Evolutionary conservation across 2,888 invertebrate genomes (phyloP).

Genomic region (Onchidella celtica): DNA sequence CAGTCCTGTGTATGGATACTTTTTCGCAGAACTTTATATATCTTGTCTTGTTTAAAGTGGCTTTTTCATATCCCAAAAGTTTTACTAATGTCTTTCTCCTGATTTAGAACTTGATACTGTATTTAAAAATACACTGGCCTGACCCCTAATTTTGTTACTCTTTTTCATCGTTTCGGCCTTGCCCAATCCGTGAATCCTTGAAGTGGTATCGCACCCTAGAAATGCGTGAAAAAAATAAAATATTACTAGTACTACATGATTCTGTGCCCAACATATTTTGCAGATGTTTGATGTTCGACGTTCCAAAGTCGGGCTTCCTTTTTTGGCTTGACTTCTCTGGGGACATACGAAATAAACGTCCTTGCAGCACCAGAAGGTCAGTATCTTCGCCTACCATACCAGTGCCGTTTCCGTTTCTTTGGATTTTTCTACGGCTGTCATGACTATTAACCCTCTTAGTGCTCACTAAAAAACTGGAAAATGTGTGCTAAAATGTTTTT

Average conservation of each 20-base stretch:
- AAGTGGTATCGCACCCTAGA: background rate
- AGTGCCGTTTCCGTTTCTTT: constrained; percentile 22
- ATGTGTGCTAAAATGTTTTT: too few relatives aligned
- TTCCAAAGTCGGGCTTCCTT: background rate
- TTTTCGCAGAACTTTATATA: background rate
- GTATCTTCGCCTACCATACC: constrained; percentile 57
- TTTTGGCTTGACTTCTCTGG: background rate
- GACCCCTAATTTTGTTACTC: background rate
- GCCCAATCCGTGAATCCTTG: background rate
- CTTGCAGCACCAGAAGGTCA: constrained; percentile 52
- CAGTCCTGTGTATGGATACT: background rate
- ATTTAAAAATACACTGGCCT: background rate
- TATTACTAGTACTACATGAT: background rate
- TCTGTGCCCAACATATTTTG: background rate
- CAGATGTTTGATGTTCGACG: background rate
- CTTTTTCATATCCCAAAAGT: background rate
- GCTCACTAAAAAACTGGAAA: too few relatives aligned
- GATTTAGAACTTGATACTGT: background rate
- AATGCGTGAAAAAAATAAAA: background rate
- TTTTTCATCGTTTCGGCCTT: background rate
- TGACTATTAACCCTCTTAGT: too few relatives aligned
- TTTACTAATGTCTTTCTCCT: background rate
- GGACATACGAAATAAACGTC: background rate
- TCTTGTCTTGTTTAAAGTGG: background rate
- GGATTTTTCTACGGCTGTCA: constrained; percentile 54